These are phyloP conservation scores for Aegotheles bennettii DNA, from an alignment of 2,113 vertebrate genomes.

Conservation along the genomic window DNA sequence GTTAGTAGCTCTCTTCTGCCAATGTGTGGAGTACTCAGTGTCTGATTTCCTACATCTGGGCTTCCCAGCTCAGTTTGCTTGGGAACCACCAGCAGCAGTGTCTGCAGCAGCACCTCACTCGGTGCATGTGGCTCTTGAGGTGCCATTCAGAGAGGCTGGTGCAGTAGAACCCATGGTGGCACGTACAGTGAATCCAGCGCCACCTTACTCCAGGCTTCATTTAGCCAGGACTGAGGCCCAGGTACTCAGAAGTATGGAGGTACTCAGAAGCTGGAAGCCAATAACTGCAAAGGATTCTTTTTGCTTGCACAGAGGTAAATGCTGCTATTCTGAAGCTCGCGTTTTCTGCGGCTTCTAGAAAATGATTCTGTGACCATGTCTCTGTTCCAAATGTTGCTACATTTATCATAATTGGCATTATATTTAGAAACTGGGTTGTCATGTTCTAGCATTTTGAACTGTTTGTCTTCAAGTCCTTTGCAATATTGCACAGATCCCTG, in stretches of 20 bases:
- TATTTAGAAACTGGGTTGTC: conserved; percentile 14
- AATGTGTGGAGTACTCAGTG: rapidly evolving
- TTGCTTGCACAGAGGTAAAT: background rate
- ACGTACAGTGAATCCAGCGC: rapidly evolving
- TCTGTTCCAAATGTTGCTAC: background rate
- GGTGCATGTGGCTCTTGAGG: rapidly evolving
- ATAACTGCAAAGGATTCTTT: background rate
- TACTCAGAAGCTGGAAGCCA: background rate
- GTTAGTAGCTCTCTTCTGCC: background rate
- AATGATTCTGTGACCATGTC: background rate
- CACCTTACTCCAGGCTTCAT: background rate
- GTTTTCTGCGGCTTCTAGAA: background rate
- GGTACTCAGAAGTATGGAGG: background rate
- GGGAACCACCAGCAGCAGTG: background rate
- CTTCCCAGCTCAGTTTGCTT: background rate
- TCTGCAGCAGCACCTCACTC: rapidly evolving
- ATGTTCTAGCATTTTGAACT: background rate
- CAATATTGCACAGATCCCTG: background rate
- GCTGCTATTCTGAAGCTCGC: background rate
- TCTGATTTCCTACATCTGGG: background rate
- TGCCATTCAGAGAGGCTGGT: background rate
- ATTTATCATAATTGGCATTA: background rate
- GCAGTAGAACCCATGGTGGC: background rate
- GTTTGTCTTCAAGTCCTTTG: background rate
- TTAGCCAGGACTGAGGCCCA: background rate